Evolutionary conservation across 2,888 invertebrate genomes (phyloP), one percentile per base, ranked within the genome.

Genomic region (Gortyna flavago): DNA sequence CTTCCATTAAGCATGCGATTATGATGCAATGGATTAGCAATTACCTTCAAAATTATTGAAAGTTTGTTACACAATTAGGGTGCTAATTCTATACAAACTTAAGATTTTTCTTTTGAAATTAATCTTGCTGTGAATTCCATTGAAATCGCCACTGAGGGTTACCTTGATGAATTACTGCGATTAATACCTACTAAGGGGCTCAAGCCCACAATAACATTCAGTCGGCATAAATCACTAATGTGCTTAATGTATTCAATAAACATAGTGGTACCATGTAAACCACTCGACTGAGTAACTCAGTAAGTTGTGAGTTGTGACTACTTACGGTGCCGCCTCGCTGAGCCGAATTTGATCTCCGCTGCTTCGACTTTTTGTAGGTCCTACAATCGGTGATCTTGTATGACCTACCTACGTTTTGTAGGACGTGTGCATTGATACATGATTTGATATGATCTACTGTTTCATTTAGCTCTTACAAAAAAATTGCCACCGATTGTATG

Each of bases 181-280:
- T 85, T 82, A 85, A 84, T 87, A 75, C n/a, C n/a, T n/a, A n/a
- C 65, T 73, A 61, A 65, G 72, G 18, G 51, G 51, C 7, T 69
- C 11, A n/a, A 11, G 72, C 66, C 67, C 78, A 75, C 84, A 83
- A 82, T 77, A 80, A 88, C 74, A 80, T 80, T 66, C 76, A 78
- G 77, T 66, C 11, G 65, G 83, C 74, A 89, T 89, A 89, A 91
- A 90, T 91, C 89, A 88, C 82, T 82, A 86, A 85, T 87, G 86
- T 85, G 89, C 86, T 85, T 89, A 89, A 90, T 90, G 90, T 89
- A 88, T 91, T 90, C 86, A 88, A 90, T 90, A 90, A 90, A 89
- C 89, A 87, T 78, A 79, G 80, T 83, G 74, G 75, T 72, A 54
- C 61, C 80, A 75, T 79, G 85, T 88, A 88, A 88, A 89, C 86